phyloP scores from a whole-genome alignment of 2,888 invertebrate genomes.

The Lasioglossum vierecki region DNA sequence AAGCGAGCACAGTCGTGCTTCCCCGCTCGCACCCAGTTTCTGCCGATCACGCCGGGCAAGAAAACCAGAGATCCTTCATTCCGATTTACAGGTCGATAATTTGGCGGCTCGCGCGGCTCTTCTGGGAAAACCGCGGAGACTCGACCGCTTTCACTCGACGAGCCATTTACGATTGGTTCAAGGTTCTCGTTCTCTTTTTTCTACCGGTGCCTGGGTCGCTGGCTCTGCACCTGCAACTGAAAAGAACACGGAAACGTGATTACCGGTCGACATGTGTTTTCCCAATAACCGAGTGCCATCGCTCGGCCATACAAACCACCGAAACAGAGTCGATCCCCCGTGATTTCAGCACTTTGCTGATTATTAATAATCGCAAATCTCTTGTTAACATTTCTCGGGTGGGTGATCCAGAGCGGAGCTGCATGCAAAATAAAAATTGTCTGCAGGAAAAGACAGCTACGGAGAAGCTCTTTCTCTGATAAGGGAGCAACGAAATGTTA shows the following conservation, averaged over 20 bases:
- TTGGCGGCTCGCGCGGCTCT: slow-evolving; percentile 70
- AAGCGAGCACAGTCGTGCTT: background rate
- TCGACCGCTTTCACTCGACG: slow-evolving; percentile 77
- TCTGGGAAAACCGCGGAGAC: slow-evolving; percentile 77
- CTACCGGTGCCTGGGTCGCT: slow-evolving; percentile 22
- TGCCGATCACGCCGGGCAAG: slow-evolving; percentile 49
- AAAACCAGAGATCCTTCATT: slow-evolving; percentile 62
- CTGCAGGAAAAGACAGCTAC: background rate
- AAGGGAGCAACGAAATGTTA: too few relatives aligned
- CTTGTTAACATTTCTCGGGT: background rate
- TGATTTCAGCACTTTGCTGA: background rate
- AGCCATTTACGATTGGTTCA: slow-evolving; percentile 77
- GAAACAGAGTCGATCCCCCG: background rate
- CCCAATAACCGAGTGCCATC: slow-evolving; percentile 31
- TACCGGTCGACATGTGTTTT: slow-evolving; percentile 51
- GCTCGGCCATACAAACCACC: background rate
- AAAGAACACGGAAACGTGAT: slow-evolving; percentile 76
- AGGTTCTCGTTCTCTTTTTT: slow-evolving; percentile 71
- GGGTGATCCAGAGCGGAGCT: background rate
- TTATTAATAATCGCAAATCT: background rate
- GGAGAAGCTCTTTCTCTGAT: too few relatives aligned
- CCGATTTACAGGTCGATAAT: slow-evolving; percentile 73
- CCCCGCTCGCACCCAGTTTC: background rate
- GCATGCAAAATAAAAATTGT: background rate
- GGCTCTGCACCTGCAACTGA: slow-evolving; percentile 70